Percentiles rank a stretch among this genome's conserved stretches.
Conservation (phyloP, 2,113 vertebrate species). For the Coryphaenoides rupestris region DNA sequence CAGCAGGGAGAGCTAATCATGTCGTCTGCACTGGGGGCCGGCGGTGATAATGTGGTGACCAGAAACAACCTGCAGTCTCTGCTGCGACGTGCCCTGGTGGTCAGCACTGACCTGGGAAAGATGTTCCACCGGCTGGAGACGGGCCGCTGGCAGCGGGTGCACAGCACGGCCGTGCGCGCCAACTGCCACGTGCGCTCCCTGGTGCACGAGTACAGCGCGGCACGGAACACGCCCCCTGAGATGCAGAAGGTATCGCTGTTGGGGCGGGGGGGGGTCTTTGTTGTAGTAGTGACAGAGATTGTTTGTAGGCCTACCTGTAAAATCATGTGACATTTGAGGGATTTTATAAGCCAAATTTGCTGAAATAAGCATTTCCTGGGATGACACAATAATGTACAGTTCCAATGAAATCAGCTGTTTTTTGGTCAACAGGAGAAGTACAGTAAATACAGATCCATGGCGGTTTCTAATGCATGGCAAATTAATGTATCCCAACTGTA, state of each 20-base stretch:
- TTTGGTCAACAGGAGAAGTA: too few relatives aligned
- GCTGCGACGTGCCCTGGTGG: constrained; percentile 88
- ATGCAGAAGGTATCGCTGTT: constrained; percentile 82
- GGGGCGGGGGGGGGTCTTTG: not conserved
- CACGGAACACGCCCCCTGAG: constrained; percentile 73
- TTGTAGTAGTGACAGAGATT: too few relatives aligned
- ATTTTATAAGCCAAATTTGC: too few relatives aligned
- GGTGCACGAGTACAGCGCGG: constrained; percentile 81
- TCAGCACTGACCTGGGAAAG: constrained; percentile 90
- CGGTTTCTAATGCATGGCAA: too few relatives aligned
- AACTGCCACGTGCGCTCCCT: constrained; percentile 90
- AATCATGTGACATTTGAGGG: too few relatives aligned
- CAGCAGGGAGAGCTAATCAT: constrained; percentile 82
- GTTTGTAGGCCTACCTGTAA: too few relatives aligned
- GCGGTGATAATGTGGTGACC: constrained; percentile 62
- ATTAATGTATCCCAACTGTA: not conserved
- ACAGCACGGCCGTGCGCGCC: constrained; percentile 86
- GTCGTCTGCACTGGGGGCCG: constrained; percentile 53
- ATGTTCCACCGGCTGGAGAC: constrained; percentile 92
- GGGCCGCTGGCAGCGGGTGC: constrained; percentile 88
- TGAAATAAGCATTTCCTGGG: too few relatives aligned
- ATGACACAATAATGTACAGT: too few relatives aligned
- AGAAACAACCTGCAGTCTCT: constrained; percentile 86
- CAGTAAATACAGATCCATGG: too few relatives aligned
- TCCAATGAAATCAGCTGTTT: too few relatives aligned